phyloP scores from a whole-genome alignment of 2,888 invertebrate genomes.

The Nycteola revayana region DNA sequence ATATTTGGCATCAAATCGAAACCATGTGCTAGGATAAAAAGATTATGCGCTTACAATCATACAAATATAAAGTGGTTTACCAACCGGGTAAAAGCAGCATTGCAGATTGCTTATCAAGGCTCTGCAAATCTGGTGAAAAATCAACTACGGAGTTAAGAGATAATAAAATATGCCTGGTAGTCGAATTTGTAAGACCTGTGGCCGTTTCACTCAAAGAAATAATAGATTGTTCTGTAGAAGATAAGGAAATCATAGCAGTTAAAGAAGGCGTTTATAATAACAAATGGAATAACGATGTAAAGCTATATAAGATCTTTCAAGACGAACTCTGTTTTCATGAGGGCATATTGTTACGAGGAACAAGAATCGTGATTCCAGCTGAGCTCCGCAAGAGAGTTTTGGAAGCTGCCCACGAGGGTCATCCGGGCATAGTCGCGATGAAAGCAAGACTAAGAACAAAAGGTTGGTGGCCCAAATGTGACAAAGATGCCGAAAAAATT shows the following conservation, averaged over 20 bases:
- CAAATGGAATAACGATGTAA: not conserved
- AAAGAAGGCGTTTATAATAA: not conserved
- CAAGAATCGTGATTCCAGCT: not conserved
- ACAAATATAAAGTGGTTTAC: slow-evolving; percentile 1
- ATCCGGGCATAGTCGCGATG: too few species aligned
- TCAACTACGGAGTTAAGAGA: not conserved
- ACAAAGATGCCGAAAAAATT: slow-evolving; percentile 14
- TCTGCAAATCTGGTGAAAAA: too few species aligned
- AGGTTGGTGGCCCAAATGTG: slow-evolving; percentile 23
- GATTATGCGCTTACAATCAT: slow-evolving; percentile 12
- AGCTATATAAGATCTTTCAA: slow-evolving; percentile 1
- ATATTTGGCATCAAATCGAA: too few species aligned
- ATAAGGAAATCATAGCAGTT: slow-evolving; percentile 3
- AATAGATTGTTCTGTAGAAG: not conserved
- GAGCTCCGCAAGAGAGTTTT: not conserved
- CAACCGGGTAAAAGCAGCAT: not conserved
- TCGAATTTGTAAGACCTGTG: slow-evolving; percentile 1
- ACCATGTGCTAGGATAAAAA: slow-evolving; percentile 25
- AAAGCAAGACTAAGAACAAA: too few species aligned
- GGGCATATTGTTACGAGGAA: not conserved
- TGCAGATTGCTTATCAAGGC: too few species aligned
- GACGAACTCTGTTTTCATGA: not conserved
- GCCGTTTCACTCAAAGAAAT: slow-evolving; percentile 4
- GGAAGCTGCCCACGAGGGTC: not conserved
- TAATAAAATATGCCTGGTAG: slow-evolving; percentile 1